Evolutionary conservation across 2,113 vertebrate genomes (phyloP).

Genomic region (Neogale vison): DNA sequence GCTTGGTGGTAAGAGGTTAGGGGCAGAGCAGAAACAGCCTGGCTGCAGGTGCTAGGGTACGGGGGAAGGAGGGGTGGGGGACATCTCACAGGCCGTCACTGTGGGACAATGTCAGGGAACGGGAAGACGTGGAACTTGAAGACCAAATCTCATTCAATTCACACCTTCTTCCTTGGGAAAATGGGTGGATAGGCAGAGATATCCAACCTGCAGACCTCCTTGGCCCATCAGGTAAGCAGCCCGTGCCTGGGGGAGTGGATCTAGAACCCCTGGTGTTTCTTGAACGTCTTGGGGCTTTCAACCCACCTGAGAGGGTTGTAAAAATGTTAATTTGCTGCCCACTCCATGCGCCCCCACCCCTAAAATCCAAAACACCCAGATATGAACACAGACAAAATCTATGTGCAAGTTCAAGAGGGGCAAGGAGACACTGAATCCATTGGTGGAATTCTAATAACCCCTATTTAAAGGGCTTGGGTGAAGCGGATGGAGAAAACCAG

Average conservation of each 20-base stretch:
- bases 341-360: fast-evolving
- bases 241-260: neutral
- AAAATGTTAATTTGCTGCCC: neutral
- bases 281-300: slow-evolving; percentile 5
- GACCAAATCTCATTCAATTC: neutral
- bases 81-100: fast-evolving
- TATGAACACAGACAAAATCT: neutral
- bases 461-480: neutral
- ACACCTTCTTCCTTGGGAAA: neutral
- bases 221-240: neutral
- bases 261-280: neutral
- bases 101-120: neutral
- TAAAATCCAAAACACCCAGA: neutral
- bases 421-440: neutral
- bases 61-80: fast-evolving
- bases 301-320: neutral
- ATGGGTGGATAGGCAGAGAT: neutral
- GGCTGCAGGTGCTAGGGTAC: fast-evolving
- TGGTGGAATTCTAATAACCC: neutral
- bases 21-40: neutral
- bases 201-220: neutral
- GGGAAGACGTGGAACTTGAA: neutral
- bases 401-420: neutral
- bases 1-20: no score
- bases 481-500: neutral